Percentiles rank a stretch among this genome's conserved stretches.
Conservation (phyloP, 92 coral and sea anemone species). For the Pocillopora grandis region DNA sequence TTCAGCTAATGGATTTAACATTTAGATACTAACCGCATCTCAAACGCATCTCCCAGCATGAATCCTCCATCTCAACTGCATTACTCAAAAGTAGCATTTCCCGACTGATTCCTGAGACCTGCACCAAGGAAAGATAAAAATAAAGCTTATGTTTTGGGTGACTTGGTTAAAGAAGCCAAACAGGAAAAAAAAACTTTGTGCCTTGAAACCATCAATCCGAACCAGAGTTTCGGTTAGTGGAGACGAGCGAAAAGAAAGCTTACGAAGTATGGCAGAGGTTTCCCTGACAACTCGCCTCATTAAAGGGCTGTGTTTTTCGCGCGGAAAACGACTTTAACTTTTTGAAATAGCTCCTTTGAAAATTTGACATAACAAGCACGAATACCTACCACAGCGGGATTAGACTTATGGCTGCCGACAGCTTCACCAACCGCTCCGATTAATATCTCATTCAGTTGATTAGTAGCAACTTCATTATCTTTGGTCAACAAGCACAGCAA, state of each 20-base stretch:
- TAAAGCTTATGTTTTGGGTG: neutral
- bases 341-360: no score
- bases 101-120: slow-evolving; percentile 95
- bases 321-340: no score
- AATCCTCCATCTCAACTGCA: slow-evolving; percentile 94
- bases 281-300: no score
- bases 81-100: slow-evolving; percentile 92
- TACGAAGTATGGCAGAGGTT: no score
- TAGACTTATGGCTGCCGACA: slow-evolving; percentile 83
- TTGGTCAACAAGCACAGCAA: slow-evolving; percentile 90
- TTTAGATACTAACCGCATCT: slow-evolving; percentile 77
- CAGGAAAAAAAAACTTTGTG: neutral
- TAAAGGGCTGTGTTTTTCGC: no score
- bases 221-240: no score
- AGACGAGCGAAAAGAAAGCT: no score
- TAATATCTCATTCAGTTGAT: slow-evolving; percentile 81
- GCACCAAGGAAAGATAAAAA: neutral
- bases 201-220: no score
- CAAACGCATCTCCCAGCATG: slow-evolving; percentile 93
- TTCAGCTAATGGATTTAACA: neutral
- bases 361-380: neutral
- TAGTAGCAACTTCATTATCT: slow-evolving; percentile 87
- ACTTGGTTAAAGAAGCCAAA: neutral
- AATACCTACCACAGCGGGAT: slow-evolving; percentile 87
- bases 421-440: slow-evolving; percentile 86